Conservation (phyloP, 2,113 vertebrate species). For the Lophius piscatorius region DNA sequence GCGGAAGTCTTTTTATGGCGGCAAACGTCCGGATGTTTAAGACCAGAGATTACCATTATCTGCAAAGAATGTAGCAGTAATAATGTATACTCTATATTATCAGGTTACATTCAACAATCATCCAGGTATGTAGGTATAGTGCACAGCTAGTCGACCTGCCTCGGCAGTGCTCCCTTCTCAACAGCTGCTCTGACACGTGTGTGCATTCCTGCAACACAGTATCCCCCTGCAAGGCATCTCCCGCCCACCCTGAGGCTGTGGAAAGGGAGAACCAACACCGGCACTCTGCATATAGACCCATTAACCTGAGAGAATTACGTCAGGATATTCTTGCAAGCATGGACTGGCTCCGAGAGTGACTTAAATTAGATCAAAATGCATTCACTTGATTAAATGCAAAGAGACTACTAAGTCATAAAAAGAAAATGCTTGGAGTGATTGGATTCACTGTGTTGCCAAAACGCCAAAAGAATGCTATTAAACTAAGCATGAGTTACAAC, state of each 20-base stretch:
- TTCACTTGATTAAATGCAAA: constrained; percentile 44
- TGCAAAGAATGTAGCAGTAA: background rate
- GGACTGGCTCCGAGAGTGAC: constrained; percentile 13
- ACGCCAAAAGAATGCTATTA: background rate
- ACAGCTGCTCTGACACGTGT: constrained; percentile 71
- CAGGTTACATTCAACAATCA: constrained; percentile 10
- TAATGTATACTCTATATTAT: too few species aligned
- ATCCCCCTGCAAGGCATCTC: constrained; percentile 40
- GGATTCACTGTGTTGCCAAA: constrained; percentile 14
- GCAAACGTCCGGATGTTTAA: background rate
- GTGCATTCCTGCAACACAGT: constrained; percentile 59
- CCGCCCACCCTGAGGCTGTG: constrained; percentile 14
- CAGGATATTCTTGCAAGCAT: constrained; percentile 29
- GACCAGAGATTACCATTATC: background rate
- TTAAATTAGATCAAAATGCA: constrained; percentile 50
- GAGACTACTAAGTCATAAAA: constrained; percentile 34
- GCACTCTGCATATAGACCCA: constrained; percentile 6
- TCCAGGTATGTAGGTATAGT: constrained; percentile 31
- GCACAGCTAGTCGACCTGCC: constrained; percentile 10
- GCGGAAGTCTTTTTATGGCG: background rate
- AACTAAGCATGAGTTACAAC: background rate
- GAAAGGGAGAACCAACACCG: constrained; percentile 8
- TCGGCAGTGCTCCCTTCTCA: constrained; percentile 36
- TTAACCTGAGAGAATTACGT: constrained; percentile 46
- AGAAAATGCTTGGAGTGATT: constrained; percentile 16